Evolutionary conservation across 1,140 invertebrate species (phyloP).

Genomic region (Saccostrea glomerata): DNA sequence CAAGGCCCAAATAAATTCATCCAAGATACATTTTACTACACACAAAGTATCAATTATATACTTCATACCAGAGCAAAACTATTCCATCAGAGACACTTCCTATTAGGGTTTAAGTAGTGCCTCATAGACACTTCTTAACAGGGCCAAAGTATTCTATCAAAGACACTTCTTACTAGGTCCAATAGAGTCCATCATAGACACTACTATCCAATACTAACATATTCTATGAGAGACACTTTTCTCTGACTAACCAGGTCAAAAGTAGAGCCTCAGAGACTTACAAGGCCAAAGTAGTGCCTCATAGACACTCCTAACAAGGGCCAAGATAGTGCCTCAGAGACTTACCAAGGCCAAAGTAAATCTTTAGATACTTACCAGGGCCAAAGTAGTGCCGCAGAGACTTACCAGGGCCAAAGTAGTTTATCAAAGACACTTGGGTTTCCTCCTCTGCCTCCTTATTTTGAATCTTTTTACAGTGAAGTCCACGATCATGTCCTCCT

Average conservation of each 20-base stretch:
- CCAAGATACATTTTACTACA: no score
- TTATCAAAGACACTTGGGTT: neutral
- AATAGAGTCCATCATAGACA: no score
- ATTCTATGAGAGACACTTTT: no score
- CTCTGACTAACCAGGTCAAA: no score
- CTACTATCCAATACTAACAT: no score
- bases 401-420: constrained; percentile 12
- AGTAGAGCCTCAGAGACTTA: neutral
- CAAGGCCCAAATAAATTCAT: no score
- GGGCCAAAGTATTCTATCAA: no score
- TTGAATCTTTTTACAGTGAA: neutral
- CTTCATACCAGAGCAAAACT: no score
- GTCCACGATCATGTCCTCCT: neutral
- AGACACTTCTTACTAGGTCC: no score
- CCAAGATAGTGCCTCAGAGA: neutral
- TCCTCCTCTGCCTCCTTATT: neutral
- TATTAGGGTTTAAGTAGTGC: neutral
- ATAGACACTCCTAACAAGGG: neutral
- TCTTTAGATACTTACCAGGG: neutral
- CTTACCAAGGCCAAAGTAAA: neutral
- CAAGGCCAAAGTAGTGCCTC: neutral
- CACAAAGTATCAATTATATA: no score
- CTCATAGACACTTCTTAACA: neutral
- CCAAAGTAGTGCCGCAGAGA: neutral
- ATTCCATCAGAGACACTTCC: no score